These are phyloP conservation scores for Acromyrmex echinatior DNA, from an alignment of 1,140 invertebrate genomes.

Conservation along the genomic window DNA sequence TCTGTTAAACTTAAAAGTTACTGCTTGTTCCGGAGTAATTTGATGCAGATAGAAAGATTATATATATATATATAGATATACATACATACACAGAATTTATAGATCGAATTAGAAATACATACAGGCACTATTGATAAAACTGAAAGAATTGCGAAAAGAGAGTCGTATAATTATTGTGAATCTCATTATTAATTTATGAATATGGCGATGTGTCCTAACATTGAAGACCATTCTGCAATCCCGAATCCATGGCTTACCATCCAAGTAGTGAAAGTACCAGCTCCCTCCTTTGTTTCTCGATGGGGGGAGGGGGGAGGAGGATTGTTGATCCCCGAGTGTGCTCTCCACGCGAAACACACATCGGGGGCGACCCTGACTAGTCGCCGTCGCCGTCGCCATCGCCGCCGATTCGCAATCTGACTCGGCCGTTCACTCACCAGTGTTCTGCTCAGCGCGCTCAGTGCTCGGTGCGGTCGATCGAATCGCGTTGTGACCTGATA, in stretches of 20 bases:
- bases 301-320: too few relatives aligned
- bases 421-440: constrained; percentile 64
- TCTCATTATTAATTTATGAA: background rate
- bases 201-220: background rate
- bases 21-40: too few relatives aligned
- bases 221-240: background rate
- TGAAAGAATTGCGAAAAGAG: background rate
- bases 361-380: constrained; percentile 32
- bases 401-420: constrained; percentile 36
- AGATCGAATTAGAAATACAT: background rate
- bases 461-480: constrained; percentile 54
- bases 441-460: constrained; percentile 62
- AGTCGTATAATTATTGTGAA: too few relatives aligned
- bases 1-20: too few relatives aligned
- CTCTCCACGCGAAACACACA: background rate
- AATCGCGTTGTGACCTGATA: constrained; percentile 5
- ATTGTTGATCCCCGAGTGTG: background rate
- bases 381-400: constrained; percentile 25
- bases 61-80: too few relatives aligned
- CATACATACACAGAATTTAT: too few relatives aligned
- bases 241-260: background rate
- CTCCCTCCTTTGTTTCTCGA: constrained; percentile 17
- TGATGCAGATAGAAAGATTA: too few relatives aligned
- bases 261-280: constrained; percentile 48
- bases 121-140: background rate